These are phyloP conservation scores for Eospalax fontanierii DNA, from an alignment of 2,797 vertebrate species.

Conservation along the genomic window DNA sequence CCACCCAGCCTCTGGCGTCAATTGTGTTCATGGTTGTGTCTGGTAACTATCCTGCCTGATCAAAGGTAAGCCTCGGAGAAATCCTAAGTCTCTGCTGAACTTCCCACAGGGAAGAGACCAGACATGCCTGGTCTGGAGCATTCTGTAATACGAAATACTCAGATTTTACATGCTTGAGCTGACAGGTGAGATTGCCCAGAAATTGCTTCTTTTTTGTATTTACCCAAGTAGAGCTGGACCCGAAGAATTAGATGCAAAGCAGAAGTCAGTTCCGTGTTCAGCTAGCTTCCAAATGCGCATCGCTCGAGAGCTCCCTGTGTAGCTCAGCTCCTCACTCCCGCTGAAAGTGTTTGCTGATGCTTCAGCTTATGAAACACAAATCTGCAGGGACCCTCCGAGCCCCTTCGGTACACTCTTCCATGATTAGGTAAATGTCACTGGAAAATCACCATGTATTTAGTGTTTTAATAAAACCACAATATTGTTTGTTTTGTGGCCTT, in stretches of 20 bases:
- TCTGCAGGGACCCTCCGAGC: conserved; percentile 49
- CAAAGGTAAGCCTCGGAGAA: neutral
- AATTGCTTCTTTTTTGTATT: conserved; percentile 47
- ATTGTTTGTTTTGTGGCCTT: conserved; percentile 77
- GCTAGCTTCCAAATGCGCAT: conserved; percentile 68
- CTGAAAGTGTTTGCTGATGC: conserved; percentile 77
- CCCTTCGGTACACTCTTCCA: conserved; percentile 59
- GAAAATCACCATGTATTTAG: conserved; percentile 82
- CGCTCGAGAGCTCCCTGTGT: conserved; percentile 62
- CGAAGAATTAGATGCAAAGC: conserved; percentile 72
- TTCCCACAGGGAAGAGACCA: neutral
- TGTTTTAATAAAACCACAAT: conserved; percentile 81
- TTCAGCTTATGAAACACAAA: conserved; percentile 69
- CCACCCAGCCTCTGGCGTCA: neutral
- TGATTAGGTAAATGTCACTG: conserved; percentile 84
- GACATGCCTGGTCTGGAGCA: neutral
- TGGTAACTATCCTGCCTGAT: neutral
- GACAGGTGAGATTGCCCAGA: neutral
- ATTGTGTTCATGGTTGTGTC: neutral
- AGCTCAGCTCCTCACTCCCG: conserved; percentile 60
- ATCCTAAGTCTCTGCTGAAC: neutral
- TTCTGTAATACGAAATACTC: neutral
- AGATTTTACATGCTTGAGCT: neutral
- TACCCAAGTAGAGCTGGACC: conserved; percentile 34
- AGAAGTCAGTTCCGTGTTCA: conserved; percentile 62